These are phyloP conservation scores for Zosterops borbonicus DNA, from an alignment of 2,113 vertebrate species.

Conservation along the genomic window DNA sequence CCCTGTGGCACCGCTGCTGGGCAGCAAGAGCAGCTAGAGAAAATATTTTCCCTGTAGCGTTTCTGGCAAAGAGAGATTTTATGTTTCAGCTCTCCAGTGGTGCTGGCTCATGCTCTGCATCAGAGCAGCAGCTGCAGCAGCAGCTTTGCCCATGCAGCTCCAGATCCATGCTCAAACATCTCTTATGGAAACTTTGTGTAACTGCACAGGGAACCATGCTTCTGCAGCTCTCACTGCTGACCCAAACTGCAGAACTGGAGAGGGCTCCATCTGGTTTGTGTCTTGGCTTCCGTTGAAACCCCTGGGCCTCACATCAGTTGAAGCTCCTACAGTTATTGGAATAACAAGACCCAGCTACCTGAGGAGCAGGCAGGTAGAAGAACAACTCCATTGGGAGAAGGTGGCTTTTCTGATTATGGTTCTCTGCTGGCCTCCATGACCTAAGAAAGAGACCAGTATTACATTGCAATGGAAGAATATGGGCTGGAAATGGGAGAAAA, in stretches of 20 bases:
- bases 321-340: background rate
- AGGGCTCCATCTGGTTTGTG: background rate
- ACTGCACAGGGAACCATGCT: accelerated
- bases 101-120: background rate
- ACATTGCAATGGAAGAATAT: background rate
- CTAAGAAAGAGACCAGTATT: background rate
- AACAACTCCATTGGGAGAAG: background rate
- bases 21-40: background rate
- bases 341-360: background rate
- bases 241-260: background rate
- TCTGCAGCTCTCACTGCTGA: background rate
- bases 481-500: background rate
- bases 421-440: background rate
- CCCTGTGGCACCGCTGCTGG: accelerated
- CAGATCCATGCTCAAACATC: background rate
- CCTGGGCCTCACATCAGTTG: background rate
- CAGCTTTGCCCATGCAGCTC: background rate
- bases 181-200: background rate
- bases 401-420: background rate
- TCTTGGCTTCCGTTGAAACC: background rate
- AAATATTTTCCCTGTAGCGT: background rate
- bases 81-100: accelerated
- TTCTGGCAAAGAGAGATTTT: background rate
- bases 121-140: background rate
- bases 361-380: background rate